Evolutionary conservation across 2,113 vertebrate genomes (phyloP), one percentile per base, ranked within the genome.

Genomic region (Periophthalmodon schlosseri): DNA sequence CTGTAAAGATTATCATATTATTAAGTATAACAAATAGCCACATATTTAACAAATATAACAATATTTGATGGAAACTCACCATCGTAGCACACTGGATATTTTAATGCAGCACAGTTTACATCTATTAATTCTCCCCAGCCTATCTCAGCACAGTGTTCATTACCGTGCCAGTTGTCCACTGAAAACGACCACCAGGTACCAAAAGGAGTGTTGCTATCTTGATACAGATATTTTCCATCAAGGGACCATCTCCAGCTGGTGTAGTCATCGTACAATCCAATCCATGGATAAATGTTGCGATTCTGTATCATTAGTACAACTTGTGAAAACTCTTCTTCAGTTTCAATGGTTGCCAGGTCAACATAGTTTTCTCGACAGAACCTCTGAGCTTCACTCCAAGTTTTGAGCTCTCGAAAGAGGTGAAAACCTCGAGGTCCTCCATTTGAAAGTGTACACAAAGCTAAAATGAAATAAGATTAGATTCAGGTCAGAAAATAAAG

Each of bases 381-480:
- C 20, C 16, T 52, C 33, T 78, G 63, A 72, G 75, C 44, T 36
- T 77, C 75, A 14, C 14, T 23, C 63, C 39, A 68, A 21, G 61
- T 60, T 72, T 77, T 67, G 5, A 6, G 0, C 24, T 34, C 3
- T 7, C 16, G 13, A 21, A 71, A 39, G 20, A 21, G 18, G 18
- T 57, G 21, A 10, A 58, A 77, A 23, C 2, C 39, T n/a, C 52
- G 16, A 9, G 52, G 8, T 24, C 21, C 56, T 24, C 56, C 58
- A 61, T 61, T 28, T 13, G 57, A 60, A 60, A 60, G 24, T 61
- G 58, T 14, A 1, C 1, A 33, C 1, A 61, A 33, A 28, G 23
- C 58, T 61, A 61, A 61, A 1, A 33, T 6, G 4, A 61, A 24
- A 61, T 13, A 33, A 14, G 58, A 2, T 23, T 3, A 58, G 56